These are phyloP conservation scores for Nothocercus julius DNA, from an alignment of 2,113 vertebrate species.

Conservation along the genomic window DNA sequence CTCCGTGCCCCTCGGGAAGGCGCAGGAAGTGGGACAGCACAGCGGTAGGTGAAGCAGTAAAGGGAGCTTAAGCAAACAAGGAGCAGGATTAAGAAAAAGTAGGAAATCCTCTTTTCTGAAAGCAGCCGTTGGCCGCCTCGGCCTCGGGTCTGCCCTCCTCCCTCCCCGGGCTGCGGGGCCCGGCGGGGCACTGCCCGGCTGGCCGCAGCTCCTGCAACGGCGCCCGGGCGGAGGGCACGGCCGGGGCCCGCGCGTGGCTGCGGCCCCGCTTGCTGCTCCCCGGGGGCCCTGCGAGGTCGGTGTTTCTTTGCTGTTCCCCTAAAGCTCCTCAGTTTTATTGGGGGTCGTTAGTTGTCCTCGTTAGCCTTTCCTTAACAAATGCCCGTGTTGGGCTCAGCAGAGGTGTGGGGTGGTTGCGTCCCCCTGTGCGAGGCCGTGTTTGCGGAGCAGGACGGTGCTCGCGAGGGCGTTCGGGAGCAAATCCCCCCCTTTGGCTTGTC, in stretches of 20 bases:
- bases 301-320: rapidly evolving
- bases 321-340: background rate
- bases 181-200: too few relatives aligned
- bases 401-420: too few relatives aligned
- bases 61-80: background rate
- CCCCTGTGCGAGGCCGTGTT: background rate
- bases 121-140: too few relatives aligned
- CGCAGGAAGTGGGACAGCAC: too few relatives aligned
- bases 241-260: too few relatives aligned
- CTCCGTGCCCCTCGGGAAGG: background rate
- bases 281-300: too few relatives aligned
- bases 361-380: rapidly evolving
- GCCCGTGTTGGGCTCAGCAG: background rate
- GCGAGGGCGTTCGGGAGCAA: rapidly evolving
- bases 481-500: background rate
- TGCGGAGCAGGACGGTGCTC: background rate
- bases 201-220: too few relatives aligned
- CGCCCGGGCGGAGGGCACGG: too few relatives aligned
- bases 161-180: too few relatives aligned
- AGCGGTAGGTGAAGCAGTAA: background rate
- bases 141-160: too few relatives aligned
- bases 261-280: background rate
- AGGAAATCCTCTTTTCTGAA: too few relatives aligned
- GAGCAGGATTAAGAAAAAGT: background rate
- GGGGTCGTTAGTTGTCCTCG: background rate